phyloP scores from a whole-genome alignment of 64 coral and sea anemone species.

The Montipora capricornis region DNA sequence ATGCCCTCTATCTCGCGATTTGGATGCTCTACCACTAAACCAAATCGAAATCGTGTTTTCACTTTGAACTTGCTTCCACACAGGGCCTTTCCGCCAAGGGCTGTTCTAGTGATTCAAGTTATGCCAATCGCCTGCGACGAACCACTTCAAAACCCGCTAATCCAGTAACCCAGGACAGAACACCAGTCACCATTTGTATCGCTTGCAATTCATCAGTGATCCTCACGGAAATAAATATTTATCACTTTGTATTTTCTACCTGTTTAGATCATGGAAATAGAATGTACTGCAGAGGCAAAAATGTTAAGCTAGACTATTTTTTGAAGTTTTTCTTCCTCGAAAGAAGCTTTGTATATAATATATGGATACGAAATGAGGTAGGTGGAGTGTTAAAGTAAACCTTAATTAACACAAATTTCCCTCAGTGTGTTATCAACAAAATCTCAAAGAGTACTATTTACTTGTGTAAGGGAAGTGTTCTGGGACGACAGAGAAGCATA shows the following conservation, averaged over 20 bases:
- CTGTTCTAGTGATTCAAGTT: background rate
- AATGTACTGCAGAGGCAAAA: slow-evolving; percentile 4
- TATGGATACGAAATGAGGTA: slow-evolving; percentile 52
- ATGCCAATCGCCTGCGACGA: background rate
- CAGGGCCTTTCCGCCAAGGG: too few species aligned
- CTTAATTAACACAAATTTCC: background rate
- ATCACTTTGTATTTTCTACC: slow-evolving; percentile 1
- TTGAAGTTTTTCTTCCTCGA: background rate
- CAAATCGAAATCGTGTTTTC: too few species aligned
- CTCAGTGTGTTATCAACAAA: too few species aligned
- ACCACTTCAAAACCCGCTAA: slow-evolving; percentile 40
- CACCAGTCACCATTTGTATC: slow-evolving; percentile 36
- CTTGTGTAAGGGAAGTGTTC: background rate
- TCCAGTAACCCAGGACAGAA: background rate
- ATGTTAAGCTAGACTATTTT: background rate
- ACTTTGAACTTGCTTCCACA: too few species aligned
- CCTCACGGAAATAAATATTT: slow-evolving; percentile 50
- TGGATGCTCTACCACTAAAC: too few species aligned
- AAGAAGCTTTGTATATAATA: background rate
- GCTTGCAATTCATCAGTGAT: slow-evolving; percentile 5
- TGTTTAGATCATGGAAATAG: slow-evolving; percentile 46
- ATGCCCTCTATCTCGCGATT: too few species aligned
- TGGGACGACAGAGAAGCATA: too few species aligned
- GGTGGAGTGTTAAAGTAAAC: background rate
- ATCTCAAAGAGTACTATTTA: background rate